Conservation (phyloP, 2,888 invertebrate species). For the Dugesia japonica region DNA sequence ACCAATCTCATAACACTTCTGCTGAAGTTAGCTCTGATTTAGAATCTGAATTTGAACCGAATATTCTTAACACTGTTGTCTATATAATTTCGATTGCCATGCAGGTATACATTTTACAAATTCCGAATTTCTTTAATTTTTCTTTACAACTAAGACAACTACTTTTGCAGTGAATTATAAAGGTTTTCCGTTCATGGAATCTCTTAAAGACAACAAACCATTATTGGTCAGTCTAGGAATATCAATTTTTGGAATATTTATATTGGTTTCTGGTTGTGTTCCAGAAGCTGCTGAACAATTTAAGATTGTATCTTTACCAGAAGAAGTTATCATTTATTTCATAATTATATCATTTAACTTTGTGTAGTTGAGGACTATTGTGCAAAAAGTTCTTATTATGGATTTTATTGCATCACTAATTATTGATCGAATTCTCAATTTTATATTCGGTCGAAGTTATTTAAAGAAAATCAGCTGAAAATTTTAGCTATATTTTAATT, state of each 20-base stretch:
- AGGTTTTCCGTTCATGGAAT: slow-evolving; percentile 98
- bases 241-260: slow-evolving; percentile 54
- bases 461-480: too few relatives aligned
- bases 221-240: slow-evolving; percentile 74
- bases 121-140: not conserved
- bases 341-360: not conserved
- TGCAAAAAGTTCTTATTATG: too few relatives aligned
- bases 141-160: slow-evolving; percentile 49
- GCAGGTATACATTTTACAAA: slow-evolving; percentile 55
- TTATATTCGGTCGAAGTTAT: too few relatives aligned
- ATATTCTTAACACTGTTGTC: slow-evolving; percentile 85
- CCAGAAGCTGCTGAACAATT: slow-evolving; percentile 74
- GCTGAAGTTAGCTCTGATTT: slow-evolving; percentile 46
- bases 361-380: too few relatives aligned
- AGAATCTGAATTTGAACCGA: slow-evolving; percentile 72
- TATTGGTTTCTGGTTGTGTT: slow-evolving; percentile 64
- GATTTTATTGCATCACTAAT: too few relatives aligned
- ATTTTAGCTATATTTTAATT: too few relatives aligned
- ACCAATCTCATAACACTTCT: not conserved
- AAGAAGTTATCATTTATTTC: slow-evolving; percentile 56
- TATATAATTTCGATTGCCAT: slow-evolving; percentile 92
- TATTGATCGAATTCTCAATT: too few relatives aligned
- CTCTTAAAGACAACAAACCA: slow-evolving; percentile 72
- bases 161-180: slow-evolving; percentile 97
- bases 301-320: slow-evolving; percentile 81